Evolutionary conservation across 2,888 invertebrate species (phyloP), one percentile per base, ranked within the genome.

Genomic region (Neoaliturus tenellus): DNA sequence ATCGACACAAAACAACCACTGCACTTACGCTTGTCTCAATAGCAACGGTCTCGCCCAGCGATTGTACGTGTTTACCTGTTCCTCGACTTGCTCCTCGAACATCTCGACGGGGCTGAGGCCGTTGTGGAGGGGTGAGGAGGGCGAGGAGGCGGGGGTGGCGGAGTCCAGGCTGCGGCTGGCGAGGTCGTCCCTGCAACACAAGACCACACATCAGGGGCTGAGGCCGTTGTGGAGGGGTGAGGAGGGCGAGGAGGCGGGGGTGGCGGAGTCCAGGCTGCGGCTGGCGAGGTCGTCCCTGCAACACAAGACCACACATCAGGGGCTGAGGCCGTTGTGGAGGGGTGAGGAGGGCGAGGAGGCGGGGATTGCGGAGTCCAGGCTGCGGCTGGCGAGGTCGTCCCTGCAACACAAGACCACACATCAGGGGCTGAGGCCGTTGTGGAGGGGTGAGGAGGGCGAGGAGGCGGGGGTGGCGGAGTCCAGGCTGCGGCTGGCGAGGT

Each of bases 11-110:
- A n/a, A n/a, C n/a, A n/a, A n/a, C n/a, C n/a, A n/a, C n/a, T n/a
- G n/a, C n/a, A n/a, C n/a, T n/a, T n/a, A n/a, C n/a, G n/a, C n/a
- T n/a, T n/a, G n/a, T n/a, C n/a, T n/a, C n/a, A n/a, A n/a, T n/a
- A n/a, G n/a, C n/a, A n/a, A n/a, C n/a, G n/a, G n/a, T n/a, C n/a
- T n/a, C n/a, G n/a, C n/a, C n/a, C n/a, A n/a, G n/a, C n/a, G n/a
- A n/a, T n/a, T n/a, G n/a, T n/a, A n/a, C n/a, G 44, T 62, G 73
- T 83, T 86, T 58, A 86, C 86, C 84, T 84, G 78, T 84, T 86
- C 86, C 44, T 86, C 85, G 41, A 86, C 86, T 62, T 83, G 86
- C 84, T 88, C 87, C 85, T 87, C 87, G 33, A 85, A 84, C 85
- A 86, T 85, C 80, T 86, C 86, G 31, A 83, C 73, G 39, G 82